phyloP scores from a whole-genome alignment of 2,113 vertebrate species.

The Myxocyprinus asiaticus region DNA sequence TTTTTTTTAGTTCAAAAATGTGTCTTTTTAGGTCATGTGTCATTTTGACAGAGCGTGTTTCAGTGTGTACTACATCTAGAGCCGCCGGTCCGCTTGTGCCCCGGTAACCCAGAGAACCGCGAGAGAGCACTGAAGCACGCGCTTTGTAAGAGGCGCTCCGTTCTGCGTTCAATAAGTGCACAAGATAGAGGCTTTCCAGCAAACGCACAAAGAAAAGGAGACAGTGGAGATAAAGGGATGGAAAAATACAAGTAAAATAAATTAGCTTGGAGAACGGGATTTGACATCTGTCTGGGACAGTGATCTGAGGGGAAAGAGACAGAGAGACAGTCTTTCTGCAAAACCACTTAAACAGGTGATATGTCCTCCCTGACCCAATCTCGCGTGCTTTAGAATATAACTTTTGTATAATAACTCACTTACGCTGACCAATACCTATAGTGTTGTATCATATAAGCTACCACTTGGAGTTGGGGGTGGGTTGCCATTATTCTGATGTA shows the following conservation, averaged over 20 bases:
- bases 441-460: background rate
- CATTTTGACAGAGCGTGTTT: constrained; percentile 25
- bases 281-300: constrained; percentile 71
- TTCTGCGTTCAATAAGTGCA: constrained; percentile 72
- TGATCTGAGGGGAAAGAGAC: constrained; percentile 18
- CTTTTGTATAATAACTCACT: background rate
- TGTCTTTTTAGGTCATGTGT: constrained; percentile 25
- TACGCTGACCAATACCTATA: background rate
- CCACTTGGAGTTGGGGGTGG: background rate
- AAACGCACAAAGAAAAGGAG: constrained; percentile 71
- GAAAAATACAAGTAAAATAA: constrained; percentile 80
- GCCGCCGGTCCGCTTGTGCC: constrained; percentile 51
- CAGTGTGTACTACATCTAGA: constrained; percentile 20
- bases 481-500: background rate
- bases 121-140: constrained; percentile 77
- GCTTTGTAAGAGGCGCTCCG: constrained; percentile 70
- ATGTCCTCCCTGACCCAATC: constrained; percentile 14
- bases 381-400: constrained; percentile 4
- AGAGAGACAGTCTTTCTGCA: constrained; percentile 19
- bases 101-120: constrained; percentile 81
- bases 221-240: constrained; percentile 61
- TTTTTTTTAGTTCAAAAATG: constrained; percentile 47
- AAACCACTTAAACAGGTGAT: constrained; percentile 5
- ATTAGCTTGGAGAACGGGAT: constrained; percentile 78
- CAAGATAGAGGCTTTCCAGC: constrained; percentile 71